Evolutionary conservation across 2,888 invertebrate genomes (phyloP).

Genomic region (Drosophila siamana): DNA sequence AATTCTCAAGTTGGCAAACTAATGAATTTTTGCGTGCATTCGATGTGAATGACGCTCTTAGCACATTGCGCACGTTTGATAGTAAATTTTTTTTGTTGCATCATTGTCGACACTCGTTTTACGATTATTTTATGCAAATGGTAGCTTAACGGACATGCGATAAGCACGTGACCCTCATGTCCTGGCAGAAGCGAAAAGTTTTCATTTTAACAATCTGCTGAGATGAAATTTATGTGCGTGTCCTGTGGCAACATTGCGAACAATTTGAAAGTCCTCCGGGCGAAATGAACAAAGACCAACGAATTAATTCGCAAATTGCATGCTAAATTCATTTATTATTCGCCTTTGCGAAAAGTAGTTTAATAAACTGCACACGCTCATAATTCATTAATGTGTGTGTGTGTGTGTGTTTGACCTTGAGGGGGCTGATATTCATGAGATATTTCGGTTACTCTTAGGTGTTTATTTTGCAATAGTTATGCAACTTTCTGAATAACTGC

Average conservation of each 20-base stretch:
- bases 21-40: slow-evolving; percentile 22
- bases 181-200: slow-evolving; percentile 13
- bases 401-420: not conserved
- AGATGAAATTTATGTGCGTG: slow-evolving; percentile 31
- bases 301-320: slow-evolving; percentile 50
- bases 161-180: slow-evolving; percentile 22
- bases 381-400: slow-evolving; percentile 13
- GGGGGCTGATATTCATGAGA: not conserved
- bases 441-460: not conserved
- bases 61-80: slow-evolving; percentile 22
- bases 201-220: slow-evolving; percentile 20
- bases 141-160: slow-evolving; percentile 29
- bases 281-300: slow-evolving; percentile 11
- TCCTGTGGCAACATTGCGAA: slow-evolving; percentile 8
- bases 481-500: not conserved
- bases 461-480: not conserved
- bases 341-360: slow-evolving; percentile 9
- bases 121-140: slow-evolving; percentile 50
- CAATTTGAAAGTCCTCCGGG: slow-evolving; percentile 13
- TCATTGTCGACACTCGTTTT: not conserved
- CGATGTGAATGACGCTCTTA: slow-evolving; percentile 9
- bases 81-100: slow-evolving; percentile 16
- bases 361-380: slow-evolving; percentile 19
- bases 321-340: slow-evolving; percentile 32
- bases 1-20: not conserved